A percentile compares a stretch with the other conserved stretches of the same genome.
Conservation (phyloP, 2,888 invertebrate genomes). For the Odontocerum albicorne region DNA sequence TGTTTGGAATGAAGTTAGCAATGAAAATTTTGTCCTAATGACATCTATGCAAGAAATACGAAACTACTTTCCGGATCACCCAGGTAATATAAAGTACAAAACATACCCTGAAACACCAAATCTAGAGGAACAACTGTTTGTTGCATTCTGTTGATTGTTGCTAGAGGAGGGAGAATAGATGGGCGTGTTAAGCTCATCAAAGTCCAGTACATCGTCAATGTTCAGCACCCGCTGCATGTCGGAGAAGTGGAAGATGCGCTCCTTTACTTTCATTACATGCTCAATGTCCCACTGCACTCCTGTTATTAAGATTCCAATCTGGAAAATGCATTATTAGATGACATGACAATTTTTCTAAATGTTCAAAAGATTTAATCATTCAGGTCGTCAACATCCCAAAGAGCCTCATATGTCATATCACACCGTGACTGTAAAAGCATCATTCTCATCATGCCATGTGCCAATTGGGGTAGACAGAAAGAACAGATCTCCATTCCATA, state of each 20-base stretch:
- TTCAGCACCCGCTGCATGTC: conserved; percentile 69
- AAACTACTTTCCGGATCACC: background rate
- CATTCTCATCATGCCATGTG: no score
- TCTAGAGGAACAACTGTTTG: conserved; percentile 1
- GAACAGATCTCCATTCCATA: no score
- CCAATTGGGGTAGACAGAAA: no score
- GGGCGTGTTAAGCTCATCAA: conserved; percentile 72
- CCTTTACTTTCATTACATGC: conserved; percentile 71
- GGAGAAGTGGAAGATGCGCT: conserved; percentile 73
- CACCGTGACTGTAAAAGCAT: no score
- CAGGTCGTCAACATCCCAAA: no score
- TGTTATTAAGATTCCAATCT: conserved; percentile 72
- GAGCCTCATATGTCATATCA: no score
- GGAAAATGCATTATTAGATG: no score
- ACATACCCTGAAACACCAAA: conserved; percentile 14
- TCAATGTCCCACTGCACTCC: conserved; percentile 76
- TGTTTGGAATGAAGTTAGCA: no score
- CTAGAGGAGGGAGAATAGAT: conserved; percentile 46
- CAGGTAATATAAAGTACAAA: background rate
- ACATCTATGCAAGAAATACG: no score
- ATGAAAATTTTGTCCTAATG: no score
- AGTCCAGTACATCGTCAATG: conserved; percentile 76
- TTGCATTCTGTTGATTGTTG: background rate
- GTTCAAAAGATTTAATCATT: no score
- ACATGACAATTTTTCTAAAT: no score